phyloP scores from a whole-genome alignment of 2,113 vertebrate genomes.

The Gulo gulo region DNA sequence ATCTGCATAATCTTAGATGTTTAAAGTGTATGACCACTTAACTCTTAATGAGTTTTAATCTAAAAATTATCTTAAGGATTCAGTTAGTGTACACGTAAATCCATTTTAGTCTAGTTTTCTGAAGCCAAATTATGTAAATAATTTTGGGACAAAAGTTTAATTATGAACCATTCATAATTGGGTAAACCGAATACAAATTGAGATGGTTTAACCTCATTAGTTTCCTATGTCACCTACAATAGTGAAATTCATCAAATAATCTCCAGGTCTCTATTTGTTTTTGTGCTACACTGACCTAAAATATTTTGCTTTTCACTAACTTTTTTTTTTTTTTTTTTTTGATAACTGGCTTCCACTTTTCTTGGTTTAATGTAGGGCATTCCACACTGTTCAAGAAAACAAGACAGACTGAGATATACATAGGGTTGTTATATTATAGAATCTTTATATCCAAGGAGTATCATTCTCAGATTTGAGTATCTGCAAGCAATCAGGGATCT shows the following conservation, averaged over 20 bases:
- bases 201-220: neutral
- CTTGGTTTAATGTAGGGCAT: neutral
- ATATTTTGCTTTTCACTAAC: neutral
- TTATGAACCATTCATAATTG: neutral
- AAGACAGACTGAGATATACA: neutral
- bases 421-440: neutral
- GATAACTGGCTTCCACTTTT: neutral
- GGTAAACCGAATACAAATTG: neutral
- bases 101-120: neutral
- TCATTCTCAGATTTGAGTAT: neutral
- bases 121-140: neutral
- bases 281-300: neutral
- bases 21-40: neutral
- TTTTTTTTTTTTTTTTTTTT: neutral
- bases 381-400: neutral
- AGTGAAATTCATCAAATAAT: constrained; percentile 10
- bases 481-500: neutral
- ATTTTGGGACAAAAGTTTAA: neutral
- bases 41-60: neutral
- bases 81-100: neutral
- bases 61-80: neutral
- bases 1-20: neutral
- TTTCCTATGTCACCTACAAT: neutral
- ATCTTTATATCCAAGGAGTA: neutral
- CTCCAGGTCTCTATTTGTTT: neutral